Evolutionary conservation across 2,113 vertebrate species (phyloP).

Genomic region (Lycaon pictus): DNA sequence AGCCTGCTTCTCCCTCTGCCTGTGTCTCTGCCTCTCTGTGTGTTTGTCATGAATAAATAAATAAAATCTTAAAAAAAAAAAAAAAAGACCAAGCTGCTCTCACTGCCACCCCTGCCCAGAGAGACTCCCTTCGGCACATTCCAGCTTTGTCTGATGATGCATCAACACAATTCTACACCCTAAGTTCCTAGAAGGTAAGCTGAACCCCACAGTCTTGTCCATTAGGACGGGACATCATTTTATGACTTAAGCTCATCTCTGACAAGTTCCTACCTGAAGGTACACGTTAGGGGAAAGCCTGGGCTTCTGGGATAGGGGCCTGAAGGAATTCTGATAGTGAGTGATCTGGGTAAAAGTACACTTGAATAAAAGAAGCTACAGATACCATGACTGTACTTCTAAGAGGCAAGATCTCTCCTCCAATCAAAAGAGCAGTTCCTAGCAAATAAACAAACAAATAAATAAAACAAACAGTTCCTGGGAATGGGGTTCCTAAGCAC

Average conservation of each 20-base stretch:
- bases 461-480: constrained; percentile 15
- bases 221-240: not conserved
- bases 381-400: not conserved
- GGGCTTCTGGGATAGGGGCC: not conserved
- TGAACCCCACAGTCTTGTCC: not conserved
- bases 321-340: not conserved
- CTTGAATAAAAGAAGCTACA: not conserved
- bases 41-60: too few relatives aligned
- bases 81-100: not conserved
- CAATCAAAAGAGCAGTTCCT: constrained; percentile 21
- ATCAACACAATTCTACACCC: not conserved
- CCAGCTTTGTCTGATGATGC: not conserved
- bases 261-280: not conserved
- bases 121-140: not conserved
- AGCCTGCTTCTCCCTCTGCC: too few relatives aligned
- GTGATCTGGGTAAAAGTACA: not conserved
- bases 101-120: not conserved
- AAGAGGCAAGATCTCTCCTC: not conserved
- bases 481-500: not conserved
- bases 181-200: constrained; percentile 16
- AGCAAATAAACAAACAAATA: too few relatives aligned
- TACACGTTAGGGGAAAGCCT: not conserved
- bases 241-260: not conserved
- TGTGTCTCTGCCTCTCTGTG: too few relatives aligned
- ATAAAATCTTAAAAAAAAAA: too few relatives aligned